A percentile compares a stretch with the other conserved stretches of the same genome.
Conservation (phyloP, 2,113 vertebrate genomes). For the Eupsittula cactorum region DNA sequence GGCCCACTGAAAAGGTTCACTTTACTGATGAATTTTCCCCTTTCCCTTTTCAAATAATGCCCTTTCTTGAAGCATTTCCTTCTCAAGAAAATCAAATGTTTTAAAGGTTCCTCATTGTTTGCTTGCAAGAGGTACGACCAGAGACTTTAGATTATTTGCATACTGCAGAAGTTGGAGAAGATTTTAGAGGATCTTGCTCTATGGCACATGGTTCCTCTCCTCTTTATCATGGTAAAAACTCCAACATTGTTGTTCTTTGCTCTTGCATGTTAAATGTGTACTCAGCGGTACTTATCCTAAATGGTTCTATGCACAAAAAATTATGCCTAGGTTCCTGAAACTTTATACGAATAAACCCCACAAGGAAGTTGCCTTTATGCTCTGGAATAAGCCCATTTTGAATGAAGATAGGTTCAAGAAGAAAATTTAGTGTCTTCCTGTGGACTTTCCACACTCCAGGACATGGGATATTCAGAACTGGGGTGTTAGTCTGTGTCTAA, state of each 20-base stretch:
- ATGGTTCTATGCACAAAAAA: neutral
- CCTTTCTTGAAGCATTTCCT: neutral
- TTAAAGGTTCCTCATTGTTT: neutral
- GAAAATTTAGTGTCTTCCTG: neutral
- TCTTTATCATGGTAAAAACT: neutral
- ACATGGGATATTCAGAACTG: neutral
- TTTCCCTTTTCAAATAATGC: conserved; percentile 7
- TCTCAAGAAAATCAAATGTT: neutral
- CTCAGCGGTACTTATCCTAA: neutral
- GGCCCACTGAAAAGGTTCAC: neutral
- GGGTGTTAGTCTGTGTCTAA: neutral
- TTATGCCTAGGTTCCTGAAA: neutral
- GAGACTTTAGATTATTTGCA: neutral
- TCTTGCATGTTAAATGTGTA: neutral
- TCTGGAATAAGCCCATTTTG: neutral
- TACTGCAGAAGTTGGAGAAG: neutral
- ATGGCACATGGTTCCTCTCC: neutral
- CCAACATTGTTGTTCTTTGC: neutral
- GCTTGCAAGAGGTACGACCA: neutral
- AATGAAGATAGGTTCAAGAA: neutral
- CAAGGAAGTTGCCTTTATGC: neutral
- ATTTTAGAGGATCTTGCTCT: neutral
- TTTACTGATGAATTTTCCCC: neutral
- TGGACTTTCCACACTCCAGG: neutral
- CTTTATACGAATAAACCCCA: neutral